Conservation (phyloP, 1,140 invertebrate genomes). For the Nasonia vitripennis region DNA sequence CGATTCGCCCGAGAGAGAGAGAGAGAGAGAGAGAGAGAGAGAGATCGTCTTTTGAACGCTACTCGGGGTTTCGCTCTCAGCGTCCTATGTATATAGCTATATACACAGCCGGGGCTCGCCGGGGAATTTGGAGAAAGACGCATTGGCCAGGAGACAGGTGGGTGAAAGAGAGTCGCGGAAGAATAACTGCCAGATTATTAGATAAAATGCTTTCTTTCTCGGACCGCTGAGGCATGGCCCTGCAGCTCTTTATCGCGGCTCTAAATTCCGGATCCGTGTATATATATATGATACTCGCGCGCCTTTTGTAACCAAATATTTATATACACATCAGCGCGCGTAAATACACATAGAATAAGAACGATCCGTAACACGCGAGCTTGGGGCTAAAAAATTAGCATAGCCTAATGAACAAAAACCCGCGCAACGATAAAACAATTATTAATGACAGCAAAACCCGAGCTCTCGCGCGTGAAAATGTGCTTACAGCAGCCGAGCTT, state of each 20-base stretch:
- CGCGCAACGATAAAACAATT: conserved; percentile 43
- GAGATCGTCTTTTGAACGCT: conserved; percentile 33
- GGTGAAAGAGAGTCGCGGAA: neutral
- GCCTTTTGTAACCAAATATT: neutral
- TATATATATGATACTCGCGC: neutral
- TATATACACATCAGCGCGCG: neutral
- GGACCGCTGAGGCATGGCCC: neutral
- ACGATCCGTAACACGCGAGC: neutral
- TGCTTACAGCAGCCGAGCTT: conserved; percentile 35
- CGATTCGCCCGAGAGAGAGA: neutral
- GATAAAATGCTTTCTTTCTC: neutral
- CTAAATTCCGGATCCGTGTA: neutral
- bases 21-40: too few relatives aligned
- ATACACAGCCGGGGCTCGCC: neutral
- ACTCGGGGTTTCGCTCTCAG: neutral
- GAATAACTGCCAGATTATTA: conserved; percentile 18
- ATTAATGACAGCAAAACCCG: conserved; percentile 42
- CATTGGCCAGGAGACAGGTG: neutral
- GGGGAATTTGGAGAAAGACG: neutral
- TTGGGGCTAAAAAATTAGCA: neutral
- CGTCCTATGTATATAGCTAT: neutral
- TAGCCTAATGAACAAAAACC: conserved; percentile 33
- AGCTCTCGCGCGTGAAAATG: conserved; percentile 12
- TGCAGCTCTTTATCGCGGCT: neutral
- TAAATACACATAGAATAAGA: neutral